These are phyloP conservation scores for Metacarcinus magister DNA, from an alignment of 2,888 invertebrate species.

Conservation along the genomic window DNA sequence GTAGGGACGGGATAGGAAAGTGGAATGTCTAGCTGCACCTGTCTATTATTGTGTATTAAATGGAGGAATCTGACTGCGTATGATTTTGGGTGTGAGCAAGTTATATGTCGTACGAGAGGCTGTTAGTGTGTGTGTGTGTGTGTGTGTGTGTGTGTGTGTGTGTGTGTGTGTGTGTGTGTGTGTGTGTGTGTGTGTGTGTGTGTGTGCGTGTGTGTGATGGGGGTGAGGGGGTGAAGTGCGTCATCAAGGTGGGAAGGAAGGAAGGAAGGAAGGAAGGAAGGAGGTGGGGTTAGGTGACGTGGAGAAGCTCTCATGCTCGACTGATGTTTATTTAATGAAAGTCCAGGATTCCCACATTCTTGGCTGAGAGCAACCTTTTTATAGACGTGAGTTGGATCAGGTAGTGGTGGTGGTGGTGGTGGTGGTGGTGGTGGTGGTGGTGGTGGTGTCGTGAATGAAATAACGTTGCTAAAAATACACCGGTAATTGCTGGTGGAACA, in stretches of 20 bases:
- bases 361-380: background rate
- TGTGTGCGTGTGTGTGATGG: too few species aligned
- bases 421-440: too few species aligned
- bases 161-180: too few species aligned
- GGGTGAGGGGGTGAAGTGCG: too few species aligned
- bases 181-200: too few species aligned
- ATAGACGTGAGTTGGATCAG: background rate
- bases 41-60: background rate
- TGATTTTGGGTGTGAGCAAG: background rate
- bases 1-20: too few species aligned
- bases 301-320: background rate
- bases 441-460: background rate
- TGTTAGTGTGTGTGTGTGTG: background rate
- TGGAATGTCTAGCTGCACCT: background rate
- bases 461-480: background rate
- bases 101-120: background rate
- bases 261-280: too few species aligned
- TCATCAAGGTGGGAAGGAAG: background rate
- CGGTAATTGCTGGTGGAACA: background rate
- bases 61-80: background rate
- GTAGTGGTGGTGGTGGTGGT: too few species aligned
- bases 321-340: background rate
- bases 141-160: too few species aligned
- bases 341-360: background rate
- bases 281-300: too few species aligned